Conservation (phyloP, 2,797 vertebrate species). For the Manis javanica region DNA sequence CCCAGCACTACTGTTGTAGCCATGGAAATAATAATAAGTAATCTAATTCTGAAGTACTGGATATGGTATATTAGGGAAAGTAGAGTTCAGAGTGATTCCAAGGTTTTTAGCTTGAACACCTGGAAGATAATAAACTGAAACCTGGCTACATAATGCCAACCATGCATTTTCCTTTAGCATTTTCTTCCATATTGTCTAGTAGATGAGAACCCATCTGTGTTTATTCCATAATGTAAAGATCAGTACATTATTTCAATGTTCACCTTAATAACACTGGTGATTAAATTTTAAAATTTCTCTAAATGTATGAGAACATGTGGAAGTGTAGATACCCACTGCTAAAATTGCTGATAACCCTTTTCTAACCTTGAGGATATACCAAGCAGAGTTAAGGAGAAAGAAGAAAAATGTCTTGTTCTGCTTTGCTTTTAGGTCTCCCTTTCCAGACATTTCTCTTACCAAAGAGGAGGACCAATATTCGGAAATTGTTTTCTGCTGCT, state of each 20-base stretch:
- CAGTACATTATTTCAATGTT: not conserved
- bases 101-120: not conserved
- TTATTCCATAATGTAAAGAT: not conserved
- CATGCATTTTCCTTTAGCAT: not conserved
- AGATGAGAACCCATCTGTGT: not conserved
- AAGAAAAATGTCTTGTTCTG: not conserved
- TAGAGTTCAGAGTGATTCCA: not conserved
- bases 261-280: not conserved
- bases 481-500: not conserved
- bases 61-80: not conserved
- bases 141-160: not conserved
- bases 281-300: not conserved
- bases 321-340: not conserved
- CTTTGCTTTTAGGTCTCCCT: not conserved
- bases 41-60: not conserved
- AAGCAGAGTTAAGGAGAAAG: not conserved
- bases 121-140: not conserved
- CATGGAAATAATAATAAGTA: not conserved
- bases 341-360: not conserved
- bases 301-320: not conserved
- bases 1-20: not conserved
- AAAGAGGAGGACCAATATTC: not conserved
- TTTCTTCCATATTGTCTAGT: not conserved
- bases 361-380: not conserved
- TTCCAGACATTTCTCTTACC: not conserved